A percentile compares a stretch with the other conserved stretches of the same genome.
phyloP scores from a whole-genome alignment of 2,797 vertebrate genomes.

The Arrhamphus sclerolepis region DNA sequence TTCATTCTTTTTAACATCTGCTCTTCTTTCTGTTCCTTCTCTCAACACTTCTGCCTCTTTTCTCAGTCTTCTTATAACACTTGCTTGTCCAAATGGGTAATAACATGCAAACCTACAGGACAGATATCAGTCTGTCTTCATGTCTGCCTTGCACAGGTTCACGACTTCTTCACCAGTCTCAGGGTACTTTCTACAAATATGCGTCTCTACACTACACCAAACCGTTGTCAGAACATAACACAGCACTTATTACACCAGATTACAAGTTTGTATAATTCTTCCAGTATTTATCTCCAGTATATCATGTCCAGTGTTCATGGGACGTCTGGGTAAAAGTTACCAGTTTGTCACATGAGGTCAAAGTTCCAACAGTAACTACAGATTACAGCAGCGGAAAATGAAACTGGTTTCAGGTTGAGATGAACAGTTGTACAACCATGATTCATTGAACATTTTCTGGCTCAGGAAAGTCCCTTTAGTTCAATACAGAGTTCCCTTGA shows the following conservation, averaged over 20 bases:
- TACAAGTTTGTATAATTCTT: conserved; percentile 25
- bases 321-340: conserved; percentile 18
- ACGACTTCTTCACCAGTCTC: conserved; percentile 3
- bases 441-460: conserved; percentile 30
- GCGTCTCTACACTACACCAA: conserved; percentile 1
- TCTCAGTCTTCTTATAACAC: conserved; percentile 34
- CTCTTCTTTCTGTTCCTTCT: conserved; percentile 14
- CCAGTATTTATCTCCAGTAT: conserved; percentile 39
- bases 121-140: conserved; percentile 36
- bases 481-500: conserved; percentile 19
- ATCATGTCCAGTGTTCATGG: conserved; percentile 44
- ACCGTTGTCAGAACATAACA: conserved; percentile 11
- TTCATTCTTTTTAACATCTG: conserved; percentile 4
- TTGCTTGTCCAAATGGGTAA: conserved; percentile 29
- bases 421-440: conserved; percentile 38
- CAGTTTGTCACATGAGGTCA: conserved; percentile 33
- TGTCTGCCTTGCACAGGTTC: conserved; percentile 17
- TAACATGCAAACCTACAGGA: conserved; percentile 16
- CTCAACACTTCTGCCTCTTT: conserved; percentile 16
- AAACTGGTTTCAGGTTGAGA: conserved; percentile 26
- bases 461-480: conserved; percentile 45
- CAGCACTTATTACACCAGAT: conserved; percentile 17
- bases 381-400: conserved; percentile 48
- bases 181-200: background rate
- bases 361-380: conserved; percentile 21